Percentiles rank a stretch among this genome's conserved stretches.
phyloP scores from a whole-genome alignment of 2,888 invertebrate species.

The Slavum lentiscoides region DNA sequence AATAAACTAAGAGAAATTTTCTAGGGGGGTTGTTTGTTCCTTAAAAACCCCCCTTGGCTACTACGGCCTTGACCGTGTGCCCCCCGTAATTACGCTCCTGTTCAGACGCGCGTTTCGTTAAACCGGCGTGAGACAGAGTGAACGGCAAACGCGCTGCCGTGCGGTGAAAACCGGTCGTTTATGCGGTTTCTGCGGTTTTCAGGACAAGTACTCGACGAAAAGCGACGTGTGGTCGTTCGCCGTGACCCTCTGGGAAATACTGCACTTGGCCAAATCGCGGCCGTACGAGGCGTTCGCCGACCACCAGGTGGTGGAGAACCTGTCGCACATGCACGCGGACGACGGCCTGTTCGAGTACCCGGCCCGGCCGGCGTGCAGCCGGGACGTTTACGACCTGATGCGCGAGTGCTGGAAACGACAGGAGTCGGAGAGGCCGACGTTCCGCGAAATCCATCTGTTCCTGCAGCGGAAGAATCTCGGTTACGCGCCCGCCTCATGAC shows the following conservation, averaged over 20 bases:
- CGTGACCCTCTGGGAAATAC: constrained; percentile 84
- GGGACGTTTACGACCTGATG: constrained; percentile 68
- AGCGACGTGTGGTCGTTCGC: constrained; percentile 92
- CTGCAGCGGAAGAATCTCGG: constrained; percentile 63
- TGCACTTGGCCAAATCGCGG: constrained; percentile 74
- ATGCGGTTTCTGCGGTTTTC: constrained; percentile 48
- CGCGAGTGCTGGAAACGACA: constrained; percentile 66
- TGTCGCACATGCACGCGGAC: constrained; percentile 71
- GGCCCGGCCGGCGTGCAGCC: constrained; percentile 64
- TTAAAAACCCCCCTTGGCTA: too few species aligned
- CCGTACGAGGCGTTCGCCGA: constrained; percentile 79
- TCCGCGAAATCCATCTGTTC: constrained; percentile 68
- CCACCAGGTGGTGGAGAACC: constrained; percentile 78
- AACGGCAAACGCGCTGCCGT: too few species aligned
- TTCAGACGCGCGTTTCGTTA: too few species aligned
- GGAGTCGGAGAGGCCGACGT: constrained; percentile 65
- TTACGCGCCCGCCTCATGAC: constrained; percentile 58
- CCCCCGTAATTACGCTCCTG: too few species aligned
- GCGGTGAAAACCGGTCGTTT: too few species aligned
- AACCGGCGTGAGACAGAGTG: too few species aligned
- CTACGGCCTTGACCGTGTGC: too few species aligned
- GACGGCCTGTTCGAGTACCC: constrained; percentile 59
- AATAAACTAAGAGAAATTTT: too few species aligned
- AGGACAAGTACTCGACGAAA: constrained; percentile 85
- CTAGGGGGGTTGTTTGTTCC: too few species aligned